Evolutionary conservation across 2,113 vertebrate species (phyloP).

Genomic region (Epinephelus cyanopodus): DNA sequence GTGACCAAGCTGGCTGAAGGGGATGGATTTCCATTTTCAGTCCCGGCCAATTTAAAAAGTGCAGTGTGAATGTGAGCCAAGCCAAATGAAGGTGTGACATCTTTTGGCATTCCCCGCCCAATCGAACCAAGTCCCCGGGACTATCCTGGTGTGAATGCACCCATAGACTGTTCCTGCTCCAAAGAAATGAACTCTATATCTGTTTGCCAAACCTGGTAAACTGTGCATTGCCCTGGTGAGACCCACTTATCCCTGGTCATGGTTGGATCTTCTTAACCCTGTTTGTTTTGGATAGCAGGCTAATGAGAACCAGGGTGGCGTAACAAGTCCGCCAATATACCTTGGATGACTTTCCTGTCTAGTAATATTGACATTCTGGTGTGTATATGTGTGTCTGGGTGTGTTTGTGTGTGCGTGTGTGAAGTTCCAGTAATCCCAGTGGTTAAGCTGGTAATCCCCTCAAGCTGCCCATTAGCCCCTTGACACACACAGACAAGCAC

Average conservation of each 20-base stretch:
- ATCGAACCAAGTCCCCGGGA: too few relatives aligned
- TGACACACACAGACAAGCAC: conserved; percentile 37
- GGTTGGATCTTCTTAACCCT: conserved; percentile 41
- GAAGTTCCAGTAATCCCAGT: conserved; percentile 79
- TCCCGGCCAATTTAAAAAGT: too few relatives aligned
- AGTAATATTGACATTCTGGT: conserved; percentile 49
- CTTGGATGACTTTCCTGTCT: conserved; percentile 49
- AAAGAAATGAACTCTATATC: conserved; percentile 14
- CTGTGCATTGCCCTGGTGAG: conserved; percentile 21
- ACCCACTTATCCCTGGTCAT: conserved; percentile 27
- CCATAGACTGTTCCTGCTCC: not conserved
- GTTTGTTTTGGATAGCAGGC: conserved; percentile 53
- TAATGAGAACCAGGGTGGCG: conserved; percentile 45
- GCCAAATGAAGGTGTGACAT: too few relatives aligned
- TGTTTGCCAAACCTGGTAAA: conserved; percentile 15
- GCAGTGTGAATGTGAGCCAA: too few relatives aligned
- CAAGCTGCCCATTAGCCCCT: conserved; percentile 75
- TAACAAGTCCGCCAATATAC: conserved; percentile 52
- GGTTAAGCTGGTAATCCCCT: conserved; percentile 78
- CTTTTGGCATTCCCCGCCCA: too few relatives aligned
- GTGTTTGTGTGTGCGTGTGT: conserved; percentile 33
- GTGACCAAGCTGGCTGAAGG: too few relatives aligned
- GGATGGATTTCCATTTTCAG: too few relatives aligned
- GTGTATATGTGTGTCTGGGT: conserved; percentile 32
- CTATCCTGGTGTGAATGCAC: too few relatives aligned